Percentiles rank a stretch among this genome's conserved stretches.
Conservation (phyloP, 2,113 vertebrate species). For the Catharus fuscescens region DNA sequence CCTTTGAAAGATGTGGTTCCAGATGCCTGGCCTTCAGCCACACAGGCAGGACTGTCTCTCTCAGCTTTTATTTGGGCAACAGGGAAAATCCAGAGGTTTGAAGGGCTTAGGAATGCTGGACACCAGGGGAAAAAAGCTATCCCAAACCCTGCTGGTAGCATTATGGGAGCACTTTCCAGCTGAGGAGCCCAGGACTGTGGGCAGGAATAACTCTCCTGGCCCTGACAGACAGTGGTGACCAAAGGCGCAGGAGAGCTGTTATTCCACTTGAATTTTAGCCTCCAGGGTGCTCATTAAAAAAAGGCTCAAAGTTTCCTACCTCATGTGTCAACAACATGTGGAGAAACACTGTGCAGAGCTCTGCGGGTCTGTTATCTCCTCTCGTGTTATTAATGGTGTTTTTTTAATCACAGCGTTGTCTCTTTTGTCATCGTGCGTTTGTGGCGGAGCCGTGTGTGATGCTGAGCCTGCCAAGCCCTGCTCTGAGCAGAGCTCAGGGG, state of each 20-base stretch:
- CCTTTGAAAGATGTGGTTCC: background rate
- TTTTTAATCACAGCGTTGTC: background rate
- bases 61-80: background rate
- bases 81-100: background rate
- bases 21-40: background rate
- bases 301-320: slow-evolving; percentile 45
- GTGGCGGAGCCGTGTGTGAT: rapidly evolving
- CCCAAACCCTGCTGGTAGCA: background rate
- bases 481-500: background rate
- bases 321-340: slow-evolving; percentile 34
- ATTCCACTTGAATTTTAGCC: slow-evolving; percentile 41
- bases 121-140: background rate
- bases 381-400: background rate
- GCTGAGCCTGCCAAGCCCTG: background rate
- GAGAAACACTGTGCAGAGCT: background rate
- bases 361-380: background rate
- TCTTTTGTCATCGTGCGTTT: background rate
- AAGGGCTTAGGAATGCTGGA: background rate
- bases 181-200: background rate
- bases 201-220: background rate
- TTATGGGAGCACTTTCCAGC: background rate
- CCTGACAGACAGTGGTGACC: background rate
- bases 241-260: background rate
- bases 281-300: slow-evolving; percentile 40
- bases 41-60: background rate